Percentiles rank a stretch among this genome's conserved stretches.
Evolutionary conservation across 2,797 vertebrate genomes (phyloP).

Genomic region (Pseudomugil tenellus): DNA sequence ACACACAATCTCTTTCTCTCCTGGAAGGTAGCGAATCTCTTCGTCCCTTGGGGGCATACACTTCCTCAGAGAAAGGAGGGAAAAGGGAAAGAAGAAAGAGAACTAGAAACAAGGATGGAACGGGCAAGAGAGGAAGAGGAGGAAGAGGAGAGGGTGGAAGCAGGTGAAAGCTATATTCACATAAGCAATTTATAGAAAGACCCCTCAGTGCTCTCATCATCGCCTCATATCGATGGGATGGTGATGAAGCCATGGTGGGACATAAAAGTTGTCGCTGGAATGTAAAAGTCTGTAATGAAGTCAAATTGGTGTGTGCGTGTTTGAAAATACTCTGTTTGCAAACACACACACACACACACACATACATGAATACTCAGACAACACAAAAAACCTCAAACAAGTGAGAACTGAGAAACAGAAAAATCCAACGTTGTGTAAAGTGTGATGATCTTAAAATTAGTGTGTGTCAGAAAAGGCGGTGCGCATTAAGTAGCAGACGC

Average conservation of each 20-base stretch:
- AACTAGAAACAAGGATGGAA: constrained; percentile 66
- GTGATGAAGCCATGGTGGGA: constrained; percentile 53
- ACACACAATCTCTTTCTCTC: constrained; percentile 69
- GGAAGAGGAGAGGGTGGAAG: constrained; percentile 31
- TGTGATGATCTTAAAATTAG: constrained; percentile 48
- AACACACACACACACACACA: constrained; percentile 55
- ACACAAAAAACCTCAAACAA: constrained; percentile 47
- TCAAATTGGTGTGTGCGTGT: constrained; percentile 68
- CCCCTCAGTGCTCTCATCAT: constrained; percentile 70
- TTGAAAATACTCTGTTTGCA: constrained; percentile 69
- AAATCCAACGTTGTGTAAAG: constrained; percentile 45
- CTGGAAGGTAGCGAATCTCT: constrained; percentile 78
- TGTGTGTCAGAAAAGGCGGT: constrained; percentile 25
- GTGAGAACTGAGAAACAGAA: constrained; percentile 16
- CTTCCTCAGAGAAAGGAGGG: constrained; percentile 77
- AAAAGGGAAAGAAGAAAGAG: constrained; percentile 65
- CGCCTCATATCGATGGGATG: constrained; percentile 68
- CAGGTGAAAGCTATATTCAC: constrained; percentile 62
- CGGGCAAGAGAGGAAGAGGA: constrained; percentile 53
- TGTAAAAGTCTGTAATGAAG: constrained; percentile 21
- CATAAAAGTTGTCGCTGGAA: constrained; percentile 37
- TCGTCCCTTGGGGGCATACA: constrained; percentile 75
- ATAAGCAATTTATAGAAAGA: constrained; percentile 64
- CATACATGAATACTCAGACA: constrained; percentile 46
- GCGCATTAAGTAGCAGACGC: constrained; percentile 52